phyloP scores from a whole-genome alignment of 1,140 invertebrate genomes.

The Acromyrmex echinatior region DNA sequence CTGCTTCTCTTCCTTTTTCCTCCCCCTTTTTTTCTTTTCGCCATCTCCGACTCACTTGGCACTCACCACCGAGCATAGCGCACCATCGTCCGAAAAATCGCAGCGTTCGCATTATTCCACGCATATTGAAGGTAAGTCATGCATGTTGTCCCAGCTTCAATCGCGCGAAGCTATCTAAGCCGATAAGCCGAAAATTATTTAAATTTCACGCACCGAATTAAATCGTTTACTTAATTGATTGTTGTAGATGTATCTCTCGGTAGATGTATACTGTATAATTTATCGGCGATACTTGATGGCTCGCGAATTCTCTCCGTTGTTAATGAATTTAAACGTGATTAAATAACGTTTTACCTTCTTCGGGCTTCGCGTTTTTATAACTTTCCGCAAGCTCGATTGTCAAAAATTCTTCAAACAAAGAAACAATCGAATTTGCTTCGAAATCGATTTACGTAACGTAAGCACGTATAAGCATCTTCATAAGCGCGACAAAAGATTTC shows the following conservation, averaged over 20 bases:
- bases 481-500: too few species aligned
- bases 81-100: constrained; percentile 15
- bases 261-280: neutral
- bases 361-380: too few species aligned
- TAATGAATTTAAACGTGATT: neutral
- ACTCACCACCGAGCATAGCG: neutral
- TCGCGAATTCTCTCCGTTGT: neutral
- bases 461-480: neutral
- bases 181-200: neutral
- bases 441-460: too few species aligned
- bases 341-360: too few species aligned
- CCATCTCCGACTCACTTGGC: neutral
- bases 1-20: constrained; percentile 12
- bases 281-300: neutral
- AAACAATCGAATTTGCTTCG: neutral
- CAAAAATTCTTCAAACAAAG: neutral
- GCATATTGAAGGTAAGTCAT: constrained; percentile 21
- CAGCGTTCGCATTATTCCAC: neutral
- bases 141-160: neutral
- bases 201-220: too few species aligned
- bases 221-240: neutral
- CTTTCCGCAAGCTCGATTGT: too few species aligned
- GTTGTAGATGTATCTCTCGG: too few species aligned
- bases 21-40: neutral
- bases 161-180: neutral